Evolutionary conservation across 2,113 vertebrate genomes (phyloP).

Genomic region (Tursiops truncatus): DNA sequence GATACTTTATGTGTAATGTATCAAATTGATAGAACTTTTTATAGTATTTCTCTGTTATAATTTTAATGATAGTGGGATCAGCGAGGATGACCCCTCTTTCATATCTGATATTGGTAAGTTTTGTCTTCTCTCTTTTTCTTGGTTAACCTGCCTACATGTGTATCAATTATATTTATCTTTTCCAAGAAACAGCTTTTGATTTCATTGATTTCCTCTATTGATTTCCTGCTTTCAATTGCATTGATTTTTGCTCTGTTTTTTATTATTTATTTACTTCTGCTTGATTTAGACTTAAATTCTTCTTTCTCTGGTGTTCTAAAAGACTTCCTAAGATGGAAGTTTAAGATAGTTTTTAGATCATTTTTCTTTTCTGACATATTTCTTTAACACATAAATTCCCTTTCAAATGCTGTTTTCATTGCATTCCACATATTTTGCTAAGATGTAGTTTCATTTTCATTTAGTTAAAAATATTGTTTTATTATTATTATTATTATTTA

Average conservation of each 20-base stretch:
- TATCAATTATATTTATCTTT: background rate
- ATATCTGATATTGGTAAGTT: background rate
- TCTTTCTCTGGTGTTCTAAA: background rate
- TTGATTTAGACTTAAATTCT: background rate
- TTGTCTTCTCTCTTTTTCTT: background rate
- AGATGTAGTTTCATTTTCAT: background rate
- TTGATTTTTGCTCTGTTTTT: background rate
- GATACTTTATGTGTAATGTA: background rate
- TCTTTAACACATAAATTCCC: background rate
- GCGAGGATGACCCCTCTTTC: background rate
- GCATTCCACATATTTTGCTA: background rate
- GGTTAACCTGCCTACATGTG: background rate
- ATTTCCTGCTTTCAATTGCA: background rate
- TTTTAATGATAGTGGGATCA: background rate
- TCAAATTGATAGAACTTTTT: background rate
- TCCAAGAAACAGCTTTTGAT: background rate
- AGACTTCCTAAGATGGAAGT: background rate
- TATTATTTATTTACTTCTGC: background rate
- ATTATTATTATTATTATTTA: no score
- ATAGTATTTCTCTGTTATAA: background rate
- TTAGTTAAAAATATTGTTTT: background rate
- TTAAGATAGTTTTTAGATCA: background rate
- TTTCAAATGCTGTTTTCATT: background rate
- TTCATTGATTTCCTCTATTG: background rate
- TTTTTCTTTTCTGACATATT: background rate